A percentile compares a stretch with the other conserved stretches of the same genome.
Conservation (phyloP, 2,888 invertebrate genomes). For the Phortica okadai region DNA sequence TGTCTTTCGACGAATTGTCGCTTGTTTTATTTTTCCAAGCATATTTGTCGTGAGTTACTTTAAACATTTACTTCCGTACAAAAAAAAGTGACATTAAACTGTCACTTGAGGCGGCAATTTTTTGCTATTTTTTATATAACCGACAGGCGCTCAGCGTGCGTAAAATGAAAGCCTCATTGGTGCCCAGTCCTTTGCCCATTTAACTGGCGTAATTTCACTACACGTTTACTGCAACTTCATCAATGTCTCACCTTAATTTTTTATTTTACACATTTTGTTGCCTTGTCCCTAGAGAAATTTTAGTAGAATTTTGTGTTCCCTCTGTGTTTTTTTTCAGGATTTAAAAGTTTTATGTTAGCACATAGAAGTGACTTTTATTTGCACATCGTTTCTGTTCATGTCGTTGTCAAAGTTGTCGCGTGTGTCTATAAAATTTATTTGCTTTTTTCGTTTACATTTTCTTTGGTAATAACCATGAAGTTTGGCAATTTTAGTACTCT, state of each 20-base stretch:
- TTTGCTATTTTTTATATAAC: no score
- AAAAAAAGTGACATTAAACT: not conserved
- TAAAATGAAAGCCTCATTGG: not conserved
- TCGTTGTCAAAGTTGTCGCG: not conserved
- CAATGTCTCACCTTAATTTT: not conserved
- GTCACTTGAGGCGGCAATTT: not conserved
- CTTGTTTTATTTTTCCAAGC: no score
- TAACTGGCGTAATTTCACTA: not conserved
- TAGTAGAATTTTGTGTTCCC: slow-evolving; percentile 49
- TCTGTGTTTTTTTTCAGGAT: not conserved
- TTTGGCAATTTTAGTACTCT: not conserved
- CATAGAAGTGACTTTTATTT: not conserved
- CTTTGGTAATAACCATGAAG: slow-evolving; percentile 6
- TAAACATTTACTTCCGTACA: not conserved
- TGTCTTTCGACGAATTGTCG: not conserved
- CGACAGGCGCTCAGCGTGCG: no score
- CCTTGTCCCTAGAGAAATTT: slow-evolving; percentile 33
- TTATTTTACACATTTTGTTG: not conserved
- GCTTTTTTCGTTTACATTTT: slow-evolving; percentile 32
- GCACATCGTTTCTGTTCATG: not conserved
- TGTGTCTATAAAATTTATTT: slow-evolving; percentile 34
- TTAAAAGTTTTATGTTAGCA: not conserved
- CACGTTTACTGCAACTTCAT: not conserved
- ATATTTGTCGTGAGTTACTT: not conserved
- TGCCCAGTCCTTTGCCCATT: not conserved